These are phyloP conservation scores for Drosophila triauraria DNA, from an alignment of 1,140 invertebrate species.

Conservation along the genomic window DNA sequence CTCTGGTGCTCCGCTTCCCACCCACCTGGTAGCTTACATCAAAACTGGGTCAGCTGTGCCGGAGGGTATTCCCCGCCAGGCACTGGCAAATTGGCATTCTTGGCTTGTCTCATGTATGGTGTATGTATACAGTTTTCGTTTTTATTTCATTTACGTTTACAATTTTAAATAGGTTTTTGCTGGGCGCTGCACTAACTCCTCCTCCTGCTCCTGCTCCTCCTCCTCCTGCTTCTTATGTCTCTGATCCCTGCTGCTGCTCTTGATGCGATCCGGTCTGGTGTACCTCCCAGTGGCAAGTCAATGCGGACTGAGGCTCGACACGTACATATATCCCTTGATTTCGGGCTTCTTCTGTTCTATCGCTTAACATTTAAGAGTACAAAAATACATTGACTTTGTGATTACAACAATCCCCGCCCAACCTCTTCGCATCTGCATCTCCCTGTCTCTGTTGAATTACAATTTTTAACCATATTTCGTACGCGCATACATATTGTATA, in stretches of 20 bases:
- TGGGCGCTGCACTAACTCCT: conserved; percentile 19
- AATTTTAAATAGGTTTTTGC: conserved; percentile 46
- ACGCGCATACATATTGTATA: conserved; percentile 24
- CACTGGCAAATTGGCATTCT: conserved; percentile 34
- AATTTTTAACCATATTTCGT: conserved; percentile 41
- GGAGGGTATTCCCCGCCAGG: conserved; percentile 24
- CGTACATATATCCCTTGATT: conserved; percentile 14
- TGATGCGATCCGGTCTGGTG: conserved; percentile 11
- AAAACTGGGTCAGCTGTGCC: conserved; percentile 22
- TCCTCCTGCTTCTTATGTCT: not conserved
- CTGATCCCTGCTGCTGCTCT: not conserved
- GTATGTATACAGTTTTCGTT: conserved; percentile 34
- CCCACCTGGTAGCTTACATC: conserved; percentile 26
- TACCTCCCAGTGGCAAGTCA: conserved; percentile 27
- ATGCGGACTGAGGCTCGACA: conserved; percentile 19
- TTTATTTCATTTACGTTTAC: conserved; percentile 51
- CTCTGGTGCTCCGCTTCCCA: conserved; percentile 11
- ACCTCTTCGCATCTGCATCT: not conserved
- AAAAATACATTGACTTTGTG: conserved; percentile 76
- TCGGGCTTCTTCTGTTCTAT: conserved; percentile 39
- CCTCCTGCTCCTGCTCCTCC: not conserved
- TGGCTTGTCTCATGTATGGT: not conserved
- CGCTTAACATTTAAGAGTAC: conserved; percentile 74
- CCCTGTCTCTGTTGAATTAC: conserved; percentile 24
- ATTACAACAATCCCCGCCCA: conserved; percentile 54